These are phyloP conservation scores for Taeniopygia guttata DNA, from an alignment of 2,797 vertebrate species.

Conservation along the genomic window DNA sequence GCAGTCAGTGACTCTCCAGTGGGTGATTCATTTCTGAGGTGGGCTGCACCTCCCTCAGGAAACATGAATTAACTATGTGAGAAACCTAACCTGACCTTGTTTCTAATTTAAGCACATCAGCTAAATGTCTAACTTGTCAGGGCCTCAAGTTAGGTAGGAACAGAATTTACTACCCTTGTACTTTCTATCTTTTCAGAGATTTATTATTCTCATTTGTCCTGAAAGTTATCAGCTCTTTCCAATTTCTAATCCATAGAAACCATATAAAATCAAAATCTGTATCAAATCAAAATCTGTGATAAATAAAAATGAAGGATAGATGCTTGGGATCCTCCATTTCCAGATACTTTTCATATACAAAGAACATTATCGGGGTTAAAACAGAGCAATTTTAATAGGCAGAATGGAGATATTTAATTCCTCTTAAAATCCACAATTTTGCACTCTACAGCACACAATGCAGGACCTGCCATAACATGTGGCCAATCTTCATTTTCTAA, in stretches of 20 bases:
- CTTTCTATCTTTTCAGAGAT: background rate
- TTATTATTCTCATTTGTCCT: background rate
- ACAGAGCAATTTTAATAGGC: background rate
- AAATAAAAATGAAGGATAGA: background rate
- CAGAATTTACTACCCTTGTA: background rate
- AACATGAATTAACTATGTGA: background rate
- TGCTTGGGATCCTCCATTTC: background rate
- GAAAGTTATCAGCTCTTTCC: background rate
- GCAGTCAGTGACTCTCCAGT: background rate
- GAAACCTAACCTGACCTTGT: conserved; percentile 1
- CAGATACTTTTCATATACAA: background rate
- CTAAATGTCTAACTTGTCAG: background rate
- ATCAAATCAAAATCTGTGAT: background rate
- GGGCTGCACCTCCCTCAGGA: background rate
- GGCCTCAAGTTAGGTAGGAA: background rate
- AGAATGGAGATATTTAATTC: background rate
- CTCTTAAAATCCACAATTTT: background rate
- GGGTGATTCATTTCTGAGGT: conserved; percentile 5
- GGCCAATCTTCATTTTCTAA: background rate
- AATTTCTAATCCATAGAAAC: background rate
- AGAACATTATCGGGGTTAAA: background rate
- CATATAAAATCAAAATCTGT: background rate
- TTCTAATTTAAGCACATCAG: conserved; percentile 22
- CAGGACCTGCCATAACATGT: background rate
- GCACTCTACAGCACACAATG: background rate